Conservation (phyloP, 2,797 vertebrate genomes). For the Betta splendens region DNA sequence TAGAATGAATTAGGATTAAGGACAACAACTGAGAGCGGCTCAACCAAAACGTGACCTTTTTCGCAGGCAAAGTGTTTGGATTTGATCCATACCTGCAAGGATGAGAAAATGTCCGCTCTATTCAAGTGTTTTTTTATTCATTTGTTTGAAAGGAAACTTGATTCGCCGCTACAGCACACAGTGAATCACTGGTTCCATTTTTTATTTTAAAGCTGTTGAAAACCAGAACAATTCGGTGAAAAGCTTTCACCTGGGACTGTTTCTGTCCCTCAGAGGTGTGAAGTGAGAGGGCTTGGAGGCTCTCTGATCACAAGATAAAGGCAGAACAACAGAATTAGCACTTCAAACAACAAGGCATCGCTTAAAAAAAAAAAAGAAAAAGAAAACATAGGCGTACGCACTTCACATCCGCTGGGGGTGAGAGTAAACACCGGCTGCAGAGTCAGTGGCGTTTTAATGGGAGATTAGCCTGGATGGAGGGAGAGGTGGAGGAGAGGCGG, state of each 20-base stretch:
- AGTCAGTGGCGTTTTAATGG: constrained; percentile 61
- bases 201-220: constrained; percentile 22
- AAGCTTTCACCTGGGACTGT: constrained; percentile 54
- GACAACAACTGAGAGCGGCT: neutral
- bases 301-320: constrained; percentile 71
- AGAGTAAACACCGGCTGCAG: constrained; percentile 56
- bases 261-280: constrained; percentile 60
- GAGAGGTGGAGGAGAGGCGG: constrained; percentile 28
- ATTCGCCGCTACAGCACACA: constrained; percentile 4
- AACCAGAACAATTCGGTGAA: constrained; percentile 42
- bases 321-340: constrained; percentile 72
- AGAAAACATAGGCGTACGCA: constrained; percentile 41
- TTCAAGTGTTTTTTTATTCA: constrained; percentile 16
- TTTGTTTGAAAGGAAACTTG: constrained; percentile 7
- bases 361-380: constrained; percentile 15
- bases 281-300: constrained; percentile 55
- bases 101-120: constrained; percentile 3
- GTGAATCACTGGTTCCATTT: constrained; percentile 5
- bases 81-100: constrained; percentile 3
- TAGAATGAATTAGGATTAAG: neutral
- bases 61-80: neutral
- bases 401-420: constrained; percentile 65
- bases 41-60: neutral
- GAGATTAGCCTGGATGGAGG: constrained; percentile 57
- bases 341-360: constrained; percentile 67